Conservation (phyloP, 1,140 invertebrate genomes). For the Helicoverpa armigera region DNA sequence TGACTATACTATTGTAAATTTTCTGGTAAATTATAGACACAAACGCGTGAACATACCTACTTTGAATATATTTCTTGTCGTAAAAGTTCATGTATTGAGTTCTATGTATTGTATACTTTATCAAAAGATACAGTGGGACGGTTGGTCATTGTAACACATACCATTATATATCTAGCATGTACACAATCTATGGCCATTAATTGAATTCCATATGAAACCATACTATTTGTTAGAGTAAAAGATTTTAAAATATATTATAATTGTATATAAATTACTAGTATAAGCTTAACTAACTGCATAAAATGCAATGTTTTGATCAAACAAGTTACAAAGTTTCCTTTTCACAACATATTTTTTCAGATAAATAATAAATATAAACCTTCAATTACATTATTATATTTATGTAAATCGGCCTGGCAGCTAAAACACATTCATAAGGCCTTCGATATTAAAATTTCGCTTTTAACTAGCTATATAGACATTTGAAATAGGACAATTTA, state of each 20-base stretch:
- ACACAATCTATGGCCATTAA: constrained; percentile 52
- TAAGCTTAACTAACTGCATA: constrained; percentile 9
- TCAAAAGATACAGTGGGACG: not conserved
- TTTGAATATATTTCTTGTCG: no score
- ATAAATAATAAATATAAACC: constrained; percentile 1
- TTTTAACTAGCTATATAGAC: not conserved
- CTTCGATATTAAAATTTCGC: constrained; percentile 26
- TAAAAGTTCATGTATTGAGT: no score
- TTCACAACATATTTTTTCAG: constrained; percentile 33
- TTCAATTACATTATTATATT: constrained; percentile 14
- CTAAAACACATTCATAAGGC: constrained; percentile 32
- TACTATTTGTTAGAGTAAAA: constrained; percentile 29
- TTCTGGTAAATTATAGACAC: no score
- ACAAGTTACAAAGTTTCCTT: constrained; percentile 7
- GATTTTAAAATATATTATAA: constrained; percentile 21
- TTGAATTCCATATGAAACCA: constrained; percentile 30
- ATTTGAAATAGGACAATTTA: not conserved
- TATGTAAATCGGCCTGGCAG: constrained; percentile 25
- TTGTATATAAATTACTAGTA: not conserved
- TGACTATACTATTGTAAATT: no score
- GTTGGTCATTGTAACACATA: not conserved
- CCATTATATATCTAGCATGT: constrained; percentile 31
- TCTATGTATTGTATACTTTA: not conserved
- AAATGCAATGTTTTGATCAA: constrained; percentile 29
- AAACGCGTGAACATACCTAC: no score